A percentile compares a stretch with the other conserved stretches of the same genome.
Conservation (phyloP, 2,113 vertebrate species). For the Ploceus nigricollis region DNA sequence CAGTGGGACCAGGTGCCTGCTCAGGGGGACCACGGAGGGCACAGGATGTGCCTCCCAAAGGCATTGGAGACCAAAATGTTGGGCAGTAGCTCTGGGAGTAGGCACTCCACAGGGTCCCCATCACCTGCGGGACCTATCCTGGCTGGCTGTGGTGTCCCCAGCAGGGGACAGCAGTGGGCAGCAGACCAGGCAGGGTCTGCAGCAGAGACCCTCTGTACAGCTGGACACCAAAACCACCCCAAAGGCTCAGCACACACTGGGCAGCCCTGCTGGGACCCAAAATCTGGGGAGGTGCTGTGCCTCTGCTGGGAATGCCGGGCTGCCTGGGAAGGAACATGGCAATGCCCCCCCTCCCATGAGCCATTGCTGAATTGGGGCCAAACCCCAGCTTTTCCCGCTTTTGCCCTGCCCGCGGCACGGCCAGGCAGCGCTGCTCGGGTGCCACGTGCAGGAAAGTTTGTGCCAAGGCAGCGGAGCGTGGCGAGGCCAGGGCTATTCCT, state of each 20-base stretch:
- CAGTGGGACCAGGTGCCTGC: not conserved
- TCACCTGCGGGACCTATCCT: not conserved
- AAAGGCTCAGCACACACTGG: not conserved
- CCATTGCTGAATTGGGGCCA: not conserved
- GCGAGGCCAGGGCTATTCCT: not conserved
- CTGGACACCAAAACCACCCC: not conserved
- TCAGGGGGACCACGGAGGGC: not conserved
- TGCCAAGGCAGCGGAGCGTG: not conserved
- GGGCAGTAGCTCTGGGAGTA: not conserved
- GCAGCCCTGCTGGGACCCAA: not conserved
- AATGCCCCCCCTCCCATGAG: accelerated
- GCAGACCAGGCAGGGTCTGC: not conserved
- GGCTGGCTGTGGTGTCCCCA: accelerated
- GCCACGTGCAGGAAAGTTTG: not conserved
- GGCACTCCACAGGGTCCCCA: not conserved
- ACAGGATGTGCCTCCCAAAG: not conserved
- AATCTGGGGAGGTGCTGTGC: not conserved
- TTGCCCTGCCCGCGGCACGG: accelerated
- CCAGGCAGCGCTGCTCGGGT: accelerated
- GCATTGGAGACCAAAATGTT: not conserved
- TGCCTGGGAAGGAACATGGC: not conserved
- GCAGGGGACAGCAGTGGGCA: not conserved
- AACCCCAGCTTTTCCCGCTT: not conserved
- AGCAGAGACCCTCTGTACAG: not conserved
- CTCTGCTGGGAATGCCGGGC: not conserved